These are phyloP conservation scores for Nesogale talazaci DNA, from an alignment of 2,113 vertebrate genomes.

Conservation along the genomic window DNA sequence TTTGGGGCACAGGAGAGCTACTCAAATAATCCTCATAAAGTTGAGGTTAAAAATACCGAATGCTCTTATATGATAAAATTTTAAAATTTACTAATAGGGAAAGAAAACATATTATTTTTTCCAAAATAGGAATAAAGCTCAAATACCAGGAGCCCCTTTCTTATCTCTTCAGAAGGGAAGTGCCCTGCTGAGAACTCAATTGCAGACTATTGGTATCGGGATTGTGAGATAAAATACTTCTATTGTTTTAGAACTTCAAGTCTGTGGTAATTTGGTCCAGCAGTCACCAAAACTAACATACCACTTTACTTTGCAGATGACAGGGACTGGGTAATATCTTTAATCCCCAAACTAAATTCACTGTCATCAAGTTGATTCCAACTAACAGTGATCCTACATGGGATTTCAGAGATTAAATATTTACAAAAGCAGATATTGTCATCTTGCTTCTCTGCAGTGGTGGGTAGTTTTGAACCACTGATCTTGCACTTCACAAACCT, in stretches of 20 bases:
- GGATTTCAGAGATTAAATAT: too few species aligned
- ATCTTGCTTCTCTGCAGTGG: too few species aligned
- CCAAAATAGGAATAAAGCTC: conserved; percentile 13
- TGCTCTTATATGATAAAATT: conserved; percentile 27
- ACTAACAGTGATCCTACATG: too few species aligned
- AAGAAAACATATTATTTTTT: background rate
- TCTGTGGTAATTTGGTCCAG: background rate
- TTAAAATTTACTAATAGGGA: background rate
- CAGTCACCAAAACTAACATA: background rate
- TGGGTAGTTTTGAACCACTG: too few species aligned
- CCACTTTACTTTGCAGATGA: background rate
- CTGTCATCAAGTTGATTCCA: too few species aligned
- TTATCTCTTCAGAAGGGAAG: background rate
- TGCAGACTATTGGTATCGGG: background rate
- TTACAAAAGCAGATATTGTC: too few species aligned
- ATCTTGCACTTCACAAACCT: too few species aligned
- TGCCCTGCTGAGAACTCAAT: background rate
- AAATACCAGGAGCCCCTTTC: conserved; percentile 25
- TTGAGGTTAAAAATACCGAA: conserved; percentile 29
- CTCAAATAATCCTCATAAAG: background rate
- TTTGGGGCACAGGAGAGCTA: conserved; percentile 26
- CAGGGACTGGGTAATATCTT: background rate
- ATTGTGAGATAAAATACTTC: background rate
- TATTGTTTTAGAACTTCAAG: background rate
- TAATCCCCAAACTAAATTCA: too few species aligned